Evolutionary conservation across 2,113 vertebrate genomes (phyloP).

Genomic region (Oreotrochilus melanogaster): DNA sequence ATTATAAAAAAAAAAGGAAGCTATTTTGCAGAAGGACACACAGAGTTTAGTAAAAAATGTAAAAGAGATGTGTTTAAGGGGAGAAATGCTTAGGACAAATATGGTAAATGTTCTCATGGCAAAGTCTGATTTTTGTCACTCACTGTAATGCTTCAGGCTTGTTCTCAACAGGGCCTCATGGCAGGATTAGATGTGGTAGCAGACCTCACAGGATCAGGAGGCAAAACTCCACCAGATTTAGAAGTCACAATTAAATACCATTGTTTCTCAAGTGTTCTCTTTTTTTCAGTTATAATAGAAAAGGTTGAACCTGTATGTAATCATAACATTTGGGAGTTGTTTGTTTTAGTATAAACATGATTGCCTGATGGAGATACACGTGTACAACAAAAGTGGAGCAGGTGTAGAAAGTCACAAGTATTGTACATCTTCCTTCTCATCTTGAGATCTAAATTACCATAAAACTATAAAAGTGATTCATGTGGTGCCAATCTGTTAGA

Average conservation of each 20-base stretch:
- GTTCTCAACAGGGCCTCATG: background rate
- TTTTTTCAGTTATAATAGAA: background rate
- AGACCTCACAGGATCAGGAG: background rate
- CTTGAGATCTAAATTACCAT: slow-evolving; percentile 40
- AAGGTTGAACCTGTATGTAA: background rate
- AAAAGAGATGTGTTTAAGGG: background rate
- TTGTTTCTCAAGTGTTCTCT: background rate
- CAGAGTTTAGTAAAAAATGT: background rate
- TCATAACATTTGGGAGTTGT: slow-evolving; percentile 12
- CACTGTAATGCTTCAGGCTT: background rate
- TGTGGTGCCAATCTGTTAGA: slow-evolving; percentile 49
- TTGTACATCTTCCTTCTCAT: slow-evolving; percentile 39
- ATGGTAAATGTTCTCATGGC: background rate
- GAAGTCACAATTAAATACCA: background rate
- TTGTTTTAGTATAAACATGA: slow-evolving; percentile 56
- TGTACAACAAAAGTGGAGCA: slow-evolving; percentile 28
- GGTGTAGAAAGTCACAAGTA: slow-evolving; percentile 47
- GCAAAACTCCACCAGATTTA: background rate
- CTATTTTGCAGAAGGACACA: background rate
- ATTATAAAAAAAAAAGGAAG: background rate
- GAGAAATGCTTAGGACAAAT: background rate
- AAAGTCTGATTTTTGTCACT: background rate
- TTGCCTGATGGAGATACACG: background rate
- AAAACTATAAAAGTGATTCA: slow-evolving; percentile 53
- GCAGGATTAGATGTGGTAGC: background rate